Evolutionary conservation across 2,797 vertebrate species (phyloP), one percentile per base, ranked within the genome.

Genomic region (Naso thynnoides): DNA sequence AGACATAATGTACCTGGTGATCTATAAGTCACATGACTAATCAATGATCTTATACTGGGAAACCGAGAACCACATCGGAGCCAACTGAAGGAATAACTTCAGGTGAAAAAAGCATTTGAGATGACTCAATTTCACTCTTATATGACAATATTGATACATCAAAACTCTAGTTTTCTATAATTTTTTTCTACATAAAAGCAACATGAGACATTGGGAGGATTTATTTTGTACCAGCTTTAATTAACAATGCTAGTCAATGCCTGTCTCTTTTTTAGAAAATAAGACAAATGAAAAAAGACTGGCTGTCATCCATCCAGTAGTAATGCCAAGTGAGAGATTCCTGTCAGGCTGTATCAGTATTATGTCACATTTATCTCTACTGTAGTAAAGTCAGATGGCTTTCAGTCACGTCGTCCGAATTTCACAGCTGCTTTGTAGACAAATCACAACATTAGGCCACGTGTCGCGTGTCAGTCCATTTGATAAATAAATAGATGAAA

Each of bases 341-440:
- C 39, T 29, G 49, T 59, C 18, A 27, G 39, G 13, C 39, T 31
- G 23, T n/a, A n/a, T 72, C 45, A 48, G 24, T 24, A 18, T 38
- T 29, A 31, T 50, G 26, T 52, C n/a, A 42, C 33, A 38, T 62
- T 71, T 14, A 47, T 66, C 24, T 58, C 53, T 15, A 18, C 16
- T 61, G 47, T 31, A 29, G 52, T 38, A 29, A 18, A 63, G 48
- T 64, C 39, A 18, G 29, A 52, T 4, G 31, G 33, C 33, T 36
- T n/a, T 13, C 33, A 36, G 33, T 36, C 33, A n/a, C n/a, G 2
- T 36, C 33, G 1, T 36, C 8, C 13, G 33, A 36, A 36, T 36
- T 13, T 36, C 13, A 36, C 10, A 36, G 9, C 33, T 36, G 33
- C 33, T 36, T 9, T 36, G 13, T 9, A 36, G 33, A 9, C 33